Evolutionary conservation across 2,888 invertebrate species (phyloP), one percentile per base, ranked within the genome.

Genomic region (Andricus curvator): DNA sequence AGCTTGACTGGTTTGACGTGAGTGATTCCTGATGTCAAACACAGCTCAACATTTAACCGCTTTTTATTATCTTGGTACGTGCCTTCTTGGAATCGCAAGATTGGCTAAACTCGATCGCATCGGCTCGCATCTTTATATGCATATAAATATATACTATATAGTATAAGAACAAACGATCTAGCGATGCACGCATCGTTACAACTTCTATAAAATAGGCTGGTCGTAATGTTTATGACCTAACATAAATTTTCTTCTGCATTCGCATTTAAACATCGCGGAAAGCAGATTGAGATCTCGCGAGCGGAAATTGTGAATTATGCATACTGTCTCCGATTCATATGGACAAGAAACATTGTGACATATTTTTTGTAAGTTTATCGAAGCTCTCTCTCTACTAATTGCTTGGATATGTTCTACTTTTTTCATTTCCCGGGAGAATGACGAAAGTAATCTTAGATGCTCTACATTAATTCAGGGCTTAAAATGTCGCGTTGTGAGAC

Each of bases 1-100:
- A n/a, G 51, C 56, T 74, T 74, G 74, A 74, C 74, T 56, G 56
- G 74, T 74, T 74, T 74, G 74, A 74, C 74, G n/a, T 74, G 56
- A 74, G n/a, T 56, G 74, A 74, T 60, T 56, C 74, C 74, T 37
- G 56, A 74, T 74, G 74, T 74, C 74, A 74, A 74, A 74, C 56
- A 74, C 74, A 56, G 74, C 56, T 74, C 56, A 37, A 37, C 56
- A 56, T 74, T 33, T 20, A 20, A n/a, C 33, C 33, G 6, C 51
- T 33, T 56, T n/a, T 74, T 51, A 51, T 29, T 33, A 74, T 74
- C 56, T 25, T 37, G n/a, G 11, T 33, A 33, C 33, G n/a, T 37
- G 29, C 48, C 4, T 33, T 74, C 74, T 22, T 56, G 56, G 51
- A 74, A 56, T 56, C 33, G 29, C 29, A 56, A n/a, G n/a, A 33